phyloP scores from a whole-genome alignment of 92 coral and sea anemone genomes.

The Bergia puertoricense region DNA sequence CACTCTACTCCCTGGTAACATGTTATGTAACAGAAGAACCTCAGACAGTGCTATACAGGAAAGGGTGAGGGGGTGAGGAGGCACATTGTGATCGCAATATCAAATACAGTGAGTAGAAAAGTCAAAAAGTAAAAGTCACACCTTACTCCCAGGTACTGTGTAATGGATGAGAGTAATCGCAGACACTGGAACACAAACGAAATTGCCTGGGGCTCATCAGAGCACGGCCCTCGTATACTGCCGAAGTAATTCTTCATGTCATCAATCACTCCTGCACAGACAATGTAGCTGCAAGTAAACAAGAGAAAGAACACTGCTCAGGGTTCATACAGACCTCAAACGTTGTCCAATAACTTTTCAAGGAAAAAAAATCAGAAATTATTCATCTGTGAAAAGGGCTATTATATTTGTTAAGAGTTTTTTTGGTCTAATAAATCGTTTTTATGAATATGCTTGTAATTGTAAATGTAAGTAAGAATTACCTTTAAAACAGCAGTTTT shows the following conservation, averaged over 20 bases:
- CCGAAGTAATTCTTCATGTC: conserved; percentile 75
- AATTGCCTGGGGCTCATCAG: conserved; percentile 68
- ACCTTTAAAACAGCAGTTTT: too few species aligned
- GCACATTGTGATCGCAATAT: too few species aligned
- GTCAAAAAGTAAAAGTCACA: background rate
- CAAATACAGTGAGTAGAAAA: too few species aligned
- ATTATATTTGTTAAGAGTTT: too few species aligned
- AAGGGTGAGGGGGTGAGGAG: too few species aligned
- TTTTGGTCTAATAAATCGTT: too few species aligned
- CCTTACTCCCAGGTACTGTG: conserved; percentile 86
- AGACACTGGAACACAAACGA: conserved; percentile 79
- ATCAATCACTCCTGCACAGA: conserved; percentile 89
- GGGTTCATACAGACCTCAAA: background rate
- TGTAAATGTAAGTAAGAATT: too few species aligned
- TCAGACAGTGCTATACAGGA: too few species aligned
- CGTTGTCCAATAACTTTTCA: background rate
- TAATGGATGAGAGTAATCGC: conserved; percentile 74
- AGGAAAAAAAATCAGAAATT: background rate
- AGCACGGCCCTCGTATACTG: conserved; percentile 75
- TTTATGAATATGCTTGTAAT: too few species aligned
- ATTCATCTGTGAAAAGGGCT: too few species aligned
- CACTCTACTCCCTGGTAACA: too few species aligned
- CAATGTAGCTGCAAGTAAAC: conserved; percentile 72
- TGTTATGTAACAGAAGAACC: too few species aligned
- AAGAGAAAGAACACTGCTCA: background rate